Base-by-base conservation (phyloP, 1,140 invertebrate genomes). In the Cepaea nemoralis region DNA sequence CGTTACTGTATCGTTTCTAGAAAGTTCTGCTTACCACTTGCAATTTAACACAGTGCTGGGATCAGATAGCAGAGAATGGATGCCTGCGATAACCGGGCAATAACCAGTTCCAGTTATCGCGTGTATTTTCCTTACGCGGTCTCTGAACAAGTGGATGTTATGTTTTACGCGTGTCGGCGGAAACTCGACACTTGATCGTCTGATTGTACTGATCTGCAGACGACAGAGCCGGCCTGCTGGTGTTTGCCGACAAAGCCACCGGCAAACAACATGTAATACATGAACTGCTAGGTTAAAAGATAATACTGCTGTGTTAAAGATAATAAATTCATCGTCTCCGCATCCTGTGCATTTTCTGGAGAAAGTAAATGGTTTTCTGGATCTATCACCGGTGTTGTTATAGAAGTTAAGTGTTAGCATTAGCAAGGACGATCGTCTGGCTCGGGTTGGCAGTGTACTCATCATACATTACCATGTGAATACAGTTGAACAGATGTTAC, bases 131-230 rank as follows among this genome's bases (percentile, higher is more conserved):
- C 27, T 63, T 63, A 6, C 1, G 59, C 5, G 2, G n/a, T 63
- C 59, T 31, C 16, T n/a, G 59, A 63, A 63, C 59, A 63, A 63
- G 59, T 63, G 59, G 59, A 63, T 63, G 59, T 63, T 63, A 63
- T 63, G 59, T 31, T 63, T 63, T 31, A 31, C 59, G 16, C 59
- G 59, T 31, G 59, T 63, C 59, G 59, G 59, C 59, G 27, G 59
- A n/a, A 63, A 63, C n/a, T 63, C 59, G 59, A 63, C 27, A 63
- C 59, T 27, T 63, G 59, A 63, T 63, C 59, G 59, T 63, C 27
- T 63, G 59, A 63, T 63, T 5, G n/a, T 31, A 63, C 59, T 16
- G 59, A 27, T 63, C 59, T 63, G 59, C 59, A 63, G 59, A 31
- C 12, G n/a, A 63, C 3, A 63, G 27, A 2, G n/a, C 19, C 59